Base-by-base conservation (phyloP, 2,113 vertebrate species). In the Archilochus colubris region DNA sequence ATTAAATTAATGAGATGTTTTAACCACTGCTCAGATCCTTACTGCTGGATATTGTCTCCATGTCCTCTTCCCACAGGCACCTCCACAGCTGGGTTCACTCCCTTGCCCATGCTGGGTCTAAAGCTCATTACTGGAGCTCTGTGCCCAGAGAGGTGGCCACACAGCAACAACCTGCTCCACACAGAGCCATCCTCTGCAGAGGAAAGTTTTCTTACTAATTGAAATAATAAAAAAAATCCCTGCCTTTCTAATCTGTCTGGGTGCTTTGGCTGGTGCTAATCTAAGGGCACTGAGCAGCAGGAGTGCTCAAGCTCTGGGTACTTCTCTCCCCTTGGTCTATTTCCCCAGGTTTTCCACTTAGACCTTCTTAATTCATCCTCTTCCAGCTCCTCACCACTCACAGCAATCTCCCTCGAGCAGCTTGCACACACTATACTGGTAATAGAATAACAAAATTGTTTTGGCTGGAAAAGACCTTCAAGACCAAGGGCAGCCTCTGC, bases 1-100 rank as follows among this genome's bases (percentile, higher is more conserved):
- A 94, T 94, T 86, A 95, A 95, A 94, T 86, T 91, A 95, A 93
- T 95, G 94, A 89, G 87, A 36, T 86, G 51, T 88, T 95, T 88
- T 89, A 95, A 86, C 20, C 69, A 7, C 54, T 84, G 76, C 44
- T 40, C 51, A 38, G 55, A 22, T 84, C 75, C 84, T 75, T 63
- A 63, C 40, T 82, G 70, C 88, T 78, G 33, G 66, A 23, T 82
- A 22, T 44, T 50, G 46, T 80, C 24, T 36, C 69, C 8, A 17
- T 13, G 33, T 50, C 73, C 19, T 66, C 54, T 89, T 89, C 91
- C 85, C 82, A 31, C 4, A 1, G 89, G 10, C 25, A 27, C 12
- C 19, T 75, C 57, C 0, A 3, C 24, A 14, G 79, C 84, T 2
- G 0, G 15, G 0, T 27, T 51, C 2, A 0, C 8, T 6, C 43